A percentile compares a stretch with the other conserved stretches of the same genome.
Conservation (phyloP, 2,113 vertebrate genomes). For the Erythrolamprus reginae region DNA sequence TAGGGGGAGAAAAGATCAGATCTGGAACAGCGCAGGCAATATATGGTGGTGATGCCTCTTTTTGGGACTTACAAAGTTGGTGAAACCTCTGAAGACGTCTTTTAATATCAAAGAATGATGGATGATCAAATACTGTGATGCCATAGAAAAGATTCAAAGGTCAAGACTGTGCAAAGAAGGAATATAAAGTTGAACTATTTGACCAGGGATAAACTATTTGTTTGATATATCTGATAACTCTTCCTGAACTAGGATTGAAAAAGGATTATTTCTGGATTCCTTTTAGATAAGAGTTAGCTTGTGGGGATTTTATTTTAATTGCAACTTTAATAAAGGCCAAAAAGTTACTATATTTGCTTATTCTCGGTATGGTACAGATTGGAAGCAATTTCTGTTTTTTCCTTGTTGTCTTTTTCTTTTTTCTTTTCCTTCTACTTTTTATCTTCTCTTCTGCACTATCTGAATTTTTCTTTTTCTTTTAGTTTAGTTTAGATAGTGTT, state of each 20-base stretch:
- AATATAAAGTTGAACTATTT: not conserved
- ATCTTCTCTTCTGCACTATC: not conserved
- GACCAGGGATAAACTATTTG: not conserved
- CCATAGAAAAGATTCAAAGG: not conserved
- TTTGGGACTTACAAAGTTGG: not conserved
- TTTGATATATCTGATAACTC: not conserved
- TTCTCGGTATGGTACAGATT: not conserved
- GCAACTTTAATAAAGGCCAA: not conserved
- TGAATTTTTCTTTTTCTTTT: not conserved
- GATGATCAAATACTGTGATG: not conserved
- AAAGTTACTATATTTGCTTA: not conserved
- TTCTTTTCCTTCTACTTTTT: not conserved
- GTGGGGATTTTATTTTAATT: too few species aligned
- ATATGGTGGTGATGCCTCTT: not conserved
- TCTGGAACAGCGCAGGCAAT: not conserved
- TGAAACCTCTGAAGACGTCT: not conserved
- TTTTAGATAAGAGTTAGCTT: not conserved
- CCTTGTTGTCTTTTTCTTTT: not conserved
- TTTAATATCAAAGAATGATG: not conserved
- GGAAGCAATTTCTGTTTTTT: not conserved
- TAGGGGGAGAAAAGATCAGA: not conserved
- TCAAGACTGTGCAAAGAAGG: not conserved
- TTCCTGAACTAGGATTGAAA: not conserved
- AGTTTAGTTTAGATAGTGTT: not conserved
- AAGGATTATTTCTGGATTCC: not conserved